phyloP scores from a whole-genome alignment of 2,113 vertebrate genomes.

The Tinamus guttatus region DNA sequence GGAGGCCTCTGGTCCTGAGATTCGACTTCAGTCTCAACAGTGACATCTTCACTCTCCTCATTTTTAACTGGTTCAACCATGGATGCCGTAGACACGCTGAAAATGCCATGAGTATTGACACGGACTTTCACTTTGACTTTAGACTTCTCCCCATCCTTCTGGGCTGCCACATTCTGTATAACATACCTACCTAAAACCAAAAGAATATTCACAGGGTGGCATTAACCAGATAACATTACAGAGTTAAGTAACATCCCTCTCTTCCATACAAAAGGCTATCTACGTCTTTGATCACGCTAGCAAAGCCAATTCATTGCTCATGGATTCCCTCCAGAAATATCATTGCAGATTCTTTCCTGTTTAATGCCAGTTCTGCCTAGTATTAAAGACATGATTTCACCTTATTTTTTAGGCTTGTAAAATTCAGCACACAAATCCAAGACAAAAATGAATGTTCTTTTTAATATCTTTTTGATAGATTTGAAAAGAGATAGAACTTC shows the following conservation, averaged over 20 bases:
- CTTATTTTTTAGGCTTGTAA: not conserved
- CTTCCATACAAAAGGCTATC: not conserved
- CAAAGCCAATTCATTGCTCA: not conserved
- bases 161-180: constrained; percentile 83
- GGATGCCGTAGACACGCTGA: constrained; percentile 83
- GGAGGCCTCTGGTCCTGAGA: constrained; percentile 53
- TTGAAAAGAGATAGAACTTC: too few species aligned
- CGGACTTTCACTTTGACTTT: constrained; percentile 86
- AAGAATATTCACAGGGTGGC: not conserved
- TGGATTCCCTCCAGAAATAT: not conserved
- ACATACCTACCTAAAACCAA: constrained; percentile 78
- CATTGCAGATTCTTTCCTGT: too few species aligned
- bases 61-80: constrained; percentile 81
- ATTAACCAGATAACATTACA: not conserved
- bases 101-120: constrained; percentile 82
- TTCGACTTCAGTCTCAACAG: constrained; percentile 73
- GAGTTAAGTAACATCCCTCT: not conserved
- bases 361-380: not conserved
- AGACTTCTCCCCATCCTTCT: constrained; percentile 84
- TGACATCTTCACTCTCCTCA: constrained; percentile 70
- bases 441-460: not conserved
- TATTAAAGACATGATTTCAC: not conserved
- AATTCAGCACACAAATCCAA: not conserved
- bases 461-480: not conserved
- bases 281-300: not conserved